Percentiles rank a stretch among this genome's conserved stretches.
These are phyloP conservation scores for Saccostrea glomerata DNA, from an alignment of 1,140 invertebrate species.

Conservation along the genomic window DNA sequence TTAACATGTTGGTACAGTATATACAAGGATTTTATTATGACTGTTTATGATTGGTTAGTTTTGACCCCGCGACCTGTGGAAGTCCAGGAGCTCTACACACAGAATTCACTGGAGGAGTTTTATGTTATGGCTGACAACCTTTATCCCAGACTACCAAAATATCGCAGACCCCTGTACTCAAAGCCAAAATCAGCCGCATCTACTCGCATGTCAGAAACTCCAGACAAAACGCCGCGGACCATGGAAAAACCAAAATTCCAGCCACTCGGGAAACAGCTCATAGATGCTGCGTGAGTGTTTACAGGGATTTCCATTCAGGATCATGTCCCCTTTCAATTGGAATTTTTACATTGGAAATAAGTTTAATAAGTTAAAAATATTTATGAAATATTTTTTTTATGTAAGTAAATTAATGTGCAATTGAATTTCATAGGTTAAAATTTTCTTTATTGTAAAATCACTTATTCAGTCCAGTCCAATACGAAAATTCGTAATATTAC, in stretches of 20 bases:
- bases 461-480: too few species aligned
- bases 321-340: background rate
- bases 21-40: background rate
- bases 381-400: too few species aligned
- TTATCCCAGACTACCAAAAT: conserved; percentile 60
- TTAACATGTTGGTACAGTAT: background rate
- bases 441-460: too few species aligned
- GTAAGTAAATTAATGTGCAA: too few species aligned
- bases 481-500: too few species aligned
- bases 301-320: background rate
- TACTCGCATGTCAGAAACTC: background rate
- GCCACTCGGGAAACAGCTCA: conserved; percentile 49
- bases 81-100: conserved; percentile 40
- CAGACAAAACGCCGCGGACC: conserved; percentile 39
- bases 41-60: conserved; percentile 25
- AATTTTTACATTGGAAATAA: too few species aligned
- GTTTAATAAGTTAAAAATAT: too few species aligned
- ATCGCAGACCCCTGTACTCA: conserved; percentile 42
- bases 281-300: conserved; percentile 44
- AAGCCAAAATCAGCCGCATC: conserved; percentile 46
- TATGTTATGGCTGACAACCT: conserved; percentile 67
- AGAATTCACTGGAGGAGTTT: conserved; percentile 65
- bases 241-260: conserved; percentile 11
- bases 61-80: conserved; percentile 39
- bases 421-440: too few species aligned